phyloP scores from a whole-genome alignment of 1,140 invertebrate species.

The Philaenus spumarius region DNA sequence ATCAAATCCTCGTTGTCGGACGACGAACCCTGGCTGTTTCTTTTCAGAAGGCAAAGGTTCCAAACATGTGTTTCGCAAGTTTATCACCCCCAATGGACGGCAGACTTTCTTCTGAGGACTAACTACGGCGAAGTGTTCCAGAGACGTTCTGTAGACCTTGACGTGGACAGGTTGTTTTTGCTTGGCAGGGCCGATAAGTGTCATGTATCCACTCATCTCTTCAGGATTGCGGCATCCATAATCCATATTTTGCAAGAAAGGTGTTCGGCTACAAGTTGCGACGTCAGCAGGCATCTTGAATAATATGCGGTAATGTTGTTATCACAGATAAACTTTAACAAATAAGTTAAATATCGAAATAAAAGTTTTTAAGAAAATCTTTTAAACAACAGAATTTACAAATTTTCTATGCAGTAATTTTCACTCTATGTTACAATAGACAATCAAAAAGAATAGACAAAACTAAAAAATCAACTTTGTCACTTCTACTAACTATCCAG shows the following conservation, averaged over 20 bases:
- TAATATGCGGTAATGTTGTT: not conserved
- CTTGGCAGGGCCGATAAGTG: conserved; percentile 48
- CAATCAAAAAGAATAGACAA: too few species aligned
- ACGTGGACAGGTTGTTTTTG: conserved; percentile 53
- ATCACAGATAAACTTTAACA: too few species aligned
- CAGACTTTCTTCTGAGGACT: conserved; percentile 58
- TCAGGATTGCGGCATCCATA: conserved; percentile 47
- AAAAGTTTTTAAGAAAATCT: too few species aligned
- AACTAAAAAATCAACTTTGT: too few species aligned
- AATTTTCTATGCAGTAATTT: too few species aligned
- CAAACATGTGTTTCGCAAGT: conserved; percentile 51
- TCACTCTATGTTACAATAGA: too few species aligned
- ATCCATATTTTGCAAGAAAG: conserved; percentile 33
- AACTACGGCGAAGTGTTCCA: conserved; percentile 59
- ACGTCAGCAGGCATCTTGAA: conserved; percentile 43
- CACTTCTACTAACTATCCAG: too few species aligned
- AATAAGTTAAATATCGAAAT: too few species aligned
- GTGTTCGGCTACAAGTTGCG: conserved; percentile 39
- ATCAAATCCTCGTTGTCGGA: conserved; percentile 54
- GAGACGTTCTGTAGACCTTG: conserved; percentile 55
- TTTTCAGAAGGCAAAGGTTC: conserved; percentile 43
- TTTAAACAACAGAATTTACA: too few species aligned
- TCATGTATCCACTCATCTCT: conserved; percentile 54
- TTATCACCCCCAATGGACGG: conserved; percentile 53
- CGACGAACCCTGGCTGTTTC: conserved; percentile 44